Base-by-base conservation (phyloP, 2,888 invertebrate species). In the Acleris emargana region DNA sequence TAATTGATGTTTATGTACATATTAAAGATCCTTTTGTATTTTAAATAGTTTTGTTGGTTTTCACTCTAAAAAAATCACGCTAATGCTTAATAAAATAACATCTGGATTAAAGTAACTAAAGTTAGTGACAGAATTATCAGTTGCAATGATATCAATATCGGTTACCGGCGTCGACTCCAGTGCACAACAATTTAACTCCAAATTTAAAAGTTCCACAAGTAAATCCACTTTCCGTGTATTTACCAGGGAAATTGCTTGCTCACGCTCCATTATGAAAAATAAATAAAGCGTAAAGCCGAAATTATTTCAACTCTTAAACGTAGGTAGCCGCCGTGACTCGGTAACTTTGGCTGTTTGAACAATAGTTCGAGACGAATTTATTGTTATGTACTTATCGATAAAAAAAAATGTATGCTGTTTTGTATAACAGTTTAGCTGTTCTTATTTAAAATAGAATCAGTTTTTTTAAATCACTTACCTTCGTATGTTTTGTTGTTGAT, bases 271-370 rank as follows among this genome's bases (percentile, higher is more conserved):
- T 87, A 88, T 82, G 81, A 83, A 85, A 84, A 87, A 85, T 83
- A 88, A 88, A 88, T 84, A 88, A 86, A 86, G 82, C 87, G 86
- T 83, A 82, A 84, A 84, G 78, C 82, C 78, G 77, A 85, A 88
- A 88, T 86, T 84, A 87, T 87, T 88, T 87, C 80, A 84, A 88
- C 82, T 88, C 83, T 83, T 83, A 82, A 84, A 86, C 83, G 77
- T 76, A 83, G 83, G 84, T 83, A 80, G 76, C 76, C 76, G 74
- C 69, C 76, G 75, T 89, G 87, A 88, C 77, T 83, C 71, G 72
- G 80, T 86, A 80, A 74, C 77, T 84, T 77, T 71, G 70, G 62
- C 61, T 76, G 71, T 81, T 84, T 82, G 77, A 77, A 84, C 80
- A 83, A 82, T 84, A 85, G 81, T 82, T 79, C 69, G 75, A 76